Base-by-base conservation (phyloP, 1,140 invertebrate genomes). In the Tetramorium alpestre region DNA sequence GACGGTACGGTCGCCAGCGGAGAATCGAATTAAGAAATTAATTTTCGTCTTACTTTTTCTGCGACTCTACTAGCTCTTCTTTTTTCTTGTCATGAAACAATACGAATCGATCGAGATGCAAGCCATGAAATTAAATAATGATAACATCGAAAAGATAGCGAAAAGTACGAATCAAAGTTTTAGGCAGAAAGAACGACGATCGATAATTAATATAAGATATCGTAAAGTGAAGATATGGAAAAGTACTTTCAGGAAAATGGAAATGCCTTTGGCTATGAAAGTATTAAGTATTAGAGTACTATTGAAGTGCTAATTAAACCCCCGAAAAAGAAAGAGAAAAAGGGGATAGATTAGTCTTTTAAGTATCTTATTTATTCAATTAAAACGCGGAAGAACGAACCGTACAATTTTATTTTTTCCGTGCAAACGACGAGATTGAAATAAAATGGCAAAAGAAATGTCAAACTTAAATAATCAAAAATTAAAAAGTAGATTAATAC, bases 21-120 rank as follows among this genome's bases (percentile, higher is more conserved):
- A 78, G 95, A 95, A 77, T 95, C 95, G 5, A 93, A 94, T 87
- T 95, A 91, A 93, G 87, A 16, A 49, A 25, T 70, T 41, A 6
- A 73, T 38, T 25, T 75, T 22, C 22, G 13, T 33, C 7, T 38
- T 60, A 25, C 28, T 75, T 44, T 44, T 44, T 10, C n/a, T 13
- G 51, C 25, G 41, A 49, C 51, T 49, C 18, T 13, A 44, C 18
- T 13, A 44, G 54, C 28, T 62, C 54, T 22, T 28, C 13, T 28
- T 62, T 60, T 22, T 13, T 28, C 33, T 7, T 51, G 16, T 18
- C 33, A 7, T 11, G 25, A 49, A 47, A 62, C 44, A 33, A 33
- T 33, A 33, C 33, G 33, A 33, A 33, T 25, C 18, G 16, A 16
- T 44, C 38, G 33, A 2, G 25, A 41, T 75, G 6, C 47, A 3